Evolutionary conservation across 2,888 invertebrate genomes (phyloP).

Genomic region (Helleia helle): DNA sequence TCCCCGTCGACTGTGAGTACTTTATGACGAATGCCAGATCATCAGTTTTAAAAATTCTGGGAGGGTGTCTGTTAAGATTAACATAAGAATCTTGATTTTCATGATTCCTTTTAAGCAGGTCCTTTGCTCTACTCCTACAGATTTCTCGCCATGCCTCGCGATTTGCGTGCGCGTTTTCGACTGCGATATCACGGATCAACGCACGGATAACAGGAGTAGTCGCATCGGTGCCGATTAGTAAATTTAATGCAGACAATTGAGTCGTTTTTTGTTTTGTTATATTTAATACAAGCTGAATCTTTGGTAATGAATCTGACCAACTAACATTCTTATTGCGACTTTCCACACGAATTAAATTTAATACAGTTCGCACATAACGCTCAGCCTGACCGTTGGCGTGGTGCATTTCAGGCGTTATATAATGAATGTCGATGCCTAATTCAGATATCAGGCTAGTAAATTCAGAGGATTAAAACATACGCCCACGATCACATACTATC

Average conservation of each 20-base stretch:
- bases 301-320: conserved; percentile 15
- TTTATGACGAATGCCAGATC: conserved; percentile 21
- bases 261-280: conserved; percentile 14
- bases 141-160: conserved; percentile 8
- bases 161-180: conserved; percentile 2
- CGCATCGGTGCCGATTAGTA: conserved; percentile 12
- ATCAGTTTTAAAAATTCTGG: conserved; percentile 3
- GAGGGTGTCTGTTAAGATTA: conserved; percentile 7
- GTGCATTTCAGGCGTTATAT: conserved; percentile 21
- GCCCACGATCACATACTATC: conserved; percentile 9
- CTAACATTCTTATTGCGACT: not conserved
- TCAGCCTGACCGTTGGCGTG: conserved; percentile 20
- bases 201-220: conserved; percentile 14
- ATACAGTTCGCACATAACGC: conserved; percentile 17
- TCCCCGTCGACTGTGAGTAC: conserved; percentile 17
- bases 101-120: conserved; percentile 3
- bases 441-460: conserved; percentile 5
- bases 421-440: conserved; percentile 14
- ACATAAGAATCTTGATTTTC: conserved; percentile 7
- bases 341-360: conserved; percentile 13
- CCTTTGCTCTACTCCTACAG: not conserved
- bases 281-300: conserved; percentile 15
- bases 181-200: conserved; percentile 16
- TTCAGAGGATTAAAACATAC: conserved; percentile 11
- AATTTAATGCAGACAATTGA: conserved; percentile 14